Percentiles rank a stretch among this genome's conserved stretches.
phyloP scores from a whole-genome alignment of 2,888 invertebrate species.

The Furcula furcula region DNA sequence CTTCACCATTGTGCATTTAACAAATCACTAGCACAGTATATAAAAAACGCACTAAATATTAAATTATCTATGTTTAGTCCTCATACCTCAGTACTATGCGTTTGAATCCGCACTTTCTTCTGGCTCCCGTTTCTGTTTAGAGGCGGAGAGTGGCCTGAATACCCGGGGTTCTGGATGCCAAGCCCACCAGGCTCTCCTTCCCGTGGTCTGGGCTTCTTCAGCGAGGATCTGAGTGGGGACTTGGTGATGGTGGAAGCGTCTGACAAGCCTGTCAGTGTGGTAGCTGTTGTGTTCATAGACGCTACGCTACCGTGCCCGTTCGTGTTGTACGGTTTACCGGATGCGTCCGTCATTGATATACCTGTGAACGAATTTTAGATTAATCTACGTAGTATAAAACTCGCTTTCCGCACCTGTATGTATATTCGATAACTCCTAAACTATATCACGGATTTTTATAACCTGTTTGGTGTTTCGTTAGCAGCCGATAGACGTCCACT shows the following conservation, averaged over 20 bases:
- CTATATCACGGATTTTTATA: too few species aligned
- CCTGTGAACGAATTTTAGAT: too few species aligned
- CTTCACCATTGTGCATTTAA: too few species aligned
- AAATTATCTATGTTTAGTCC: too few species aligned
- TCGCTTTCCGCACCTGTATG: too few species aligned
- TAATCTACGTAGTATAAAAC: too few species aligned
- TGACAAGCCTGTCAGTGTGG: slow-evolving; percentile 78
- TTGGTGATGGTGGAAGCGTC: slow-evolving; percentile 37
- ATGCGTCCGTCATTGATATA: slow-evolving; percentile 93
- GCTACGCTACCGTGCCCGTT: slow-evolving; percentile 86
- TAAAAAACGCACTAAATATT: too few species aligned
- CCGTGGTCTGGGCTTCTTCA: slow-evolving; percentile 89
- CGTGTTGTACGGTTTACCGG: slow-evolving; percentile 89
- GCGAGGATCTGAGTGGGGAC: slow-evolving; percentile 85
- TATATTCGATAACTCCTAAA: too few species aligned
- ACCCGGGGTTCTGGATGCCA: slow-evolving; percentile 93
- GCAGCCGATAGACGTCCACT: too few species aligned
- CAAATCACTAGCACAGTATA: too few species aligned
- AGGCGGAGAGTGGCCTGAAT: slow-evolving; percentile 91
- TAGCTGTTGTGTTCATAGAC: slow-evolving; percentile 88
- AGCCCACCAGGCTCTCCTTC: slow-evolving; percentile 78
- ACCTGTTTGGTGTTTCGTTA: too few species aligned
- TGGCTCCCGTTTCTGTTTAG: slow-evolving; percentile 92
- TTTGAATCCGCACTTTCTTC: slow-evolving; percentile 95
- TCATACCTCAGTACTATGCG: slow-evolving; percentile 94